Evolutionary conservation across 2,113 vertebrate species (phyloP).

Genomic region (Xenopus borealis): DNA sequence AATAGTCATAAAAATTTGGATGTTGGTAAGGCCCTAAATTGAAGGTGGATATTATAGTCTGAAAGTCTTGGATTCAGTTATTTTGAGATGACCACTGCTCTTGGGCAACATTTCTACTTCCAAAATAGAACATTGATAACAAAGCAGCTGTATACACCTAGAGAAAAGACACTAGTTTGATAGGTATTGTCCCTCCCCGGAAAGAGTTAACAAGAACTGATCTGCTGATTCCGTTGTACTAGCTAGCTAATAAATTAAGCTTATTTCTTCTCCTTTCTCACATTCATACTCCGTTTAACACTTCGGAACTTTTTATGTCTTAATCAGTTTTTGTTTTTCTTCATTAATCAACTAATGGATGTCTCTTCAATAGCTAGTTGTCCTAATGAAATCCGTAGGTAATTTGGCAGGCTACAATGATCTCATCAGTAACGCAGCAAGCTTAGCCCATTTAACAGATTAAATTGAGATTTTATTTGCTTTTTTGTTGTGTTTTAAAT

Average conservation of each 20-base stretch:
- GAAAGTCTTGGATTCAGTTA: too few species aligned
- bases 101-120: too few species aligned
- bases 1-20: too few species aligned
- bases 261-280: constrained; percentile 36
- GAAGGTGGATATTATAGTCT: too few species aligned
- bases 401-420: constrained; percentile 55
- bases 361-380: constrained; percentile 55
- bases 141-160: too few species aligned
- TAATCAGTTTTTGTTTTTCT: constrained; percentile 69
- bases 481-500: constrained; percentile 26
- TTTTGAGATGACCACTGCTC: too few species aligned
- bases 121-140: too few species aligned
- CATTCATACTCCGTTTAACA: constrained; percentile 51
- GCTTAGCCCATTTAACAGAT: constrained; percentile 60
- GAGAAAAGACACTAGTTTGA: too few species aligned
- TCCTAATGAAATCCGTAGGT: constrained; percentile 58
- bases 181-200: background rate
- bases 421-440: constrained; percentile 58
- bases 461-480: constrained; percentile 51
- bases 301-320: constrained; percentile 59
- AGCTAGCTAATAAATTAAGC: constrained; percentile 31
- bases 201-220: background rate
- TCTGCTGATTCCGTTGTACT: background rate
- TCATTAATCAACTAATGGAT: constrained; percentile 75
- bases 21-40: too few species aligned